Evolutionary conservation across 92 coral and sea anemone genomes (phyloP).

Genomic region (Umimayanthus kanabou): DNA sequence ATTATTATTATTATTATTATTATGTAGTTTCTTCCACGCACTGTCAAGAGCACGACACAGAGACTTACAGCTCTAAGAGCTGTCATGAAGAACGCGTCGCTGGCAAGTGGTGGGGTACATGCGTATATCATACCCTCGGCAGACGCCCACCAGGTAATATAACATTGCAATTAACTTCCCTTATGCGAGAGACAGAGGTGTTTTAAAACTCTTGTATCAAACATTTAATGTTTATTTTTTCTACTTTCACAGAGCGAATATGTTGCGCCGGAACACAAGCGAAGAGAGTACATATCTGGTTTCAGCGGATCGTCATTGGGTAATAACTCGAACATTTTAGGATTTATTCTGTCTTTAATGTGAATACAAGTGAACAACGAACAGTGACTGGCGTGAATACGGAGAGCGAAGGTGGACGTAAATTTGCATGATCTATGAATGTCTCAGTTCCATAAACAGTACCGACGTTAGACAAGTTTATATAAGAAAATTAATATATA

Average conservation of each 20-base stretch:
- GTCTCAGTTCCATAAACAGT: too few relatives aligned
- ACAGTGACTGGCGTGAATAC: too few relatives aligned
- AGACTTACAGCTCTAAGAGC: constrained; percentile 70
- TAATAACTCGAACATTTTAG: not conserved
- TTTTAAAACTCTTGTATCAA: not conserved
- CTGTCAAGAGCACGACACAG: constrained; percentile 70
- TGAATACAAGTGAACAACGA: not conserved
- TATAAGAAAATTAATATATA: too few relatives aligned
- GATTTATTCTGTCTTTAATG: not conserved
- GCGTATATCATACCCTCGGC: constrained; percentile 89
- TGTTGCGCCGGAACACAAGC: constrained; percentile 84
- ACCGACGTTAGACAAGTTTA: too few relatives aligned
- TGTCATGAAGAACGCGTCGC: constrained; percentile 53
- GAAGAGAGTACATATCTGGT: constrained; percentile 88
- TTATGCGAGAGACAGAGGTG: not conserved
- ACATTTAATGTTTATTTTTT: not conserved
- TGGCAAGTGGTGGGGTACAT: constrained; percentile 65
- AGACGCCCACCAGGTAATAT: constrained; percentile 88
- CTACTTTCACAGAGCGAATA: constrained; percentile 77
- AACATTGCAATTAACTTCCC: not conserved
- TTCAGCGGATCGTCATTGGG: constrained; percentile 88
- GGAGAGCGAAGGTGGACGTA: too few relatives aligned
- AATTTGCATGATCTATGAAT: too few relatives aligned
- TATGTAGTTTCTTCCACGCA: constrained; percentile 70
- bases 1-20: too few relatives aligned